Percentiles rank a stretch among this genome's conserved stretches.
Evolutionary conservation across 1,140 invertebrate species (phyloP).

Genomic region (Cotesia chilonis): DNA sequence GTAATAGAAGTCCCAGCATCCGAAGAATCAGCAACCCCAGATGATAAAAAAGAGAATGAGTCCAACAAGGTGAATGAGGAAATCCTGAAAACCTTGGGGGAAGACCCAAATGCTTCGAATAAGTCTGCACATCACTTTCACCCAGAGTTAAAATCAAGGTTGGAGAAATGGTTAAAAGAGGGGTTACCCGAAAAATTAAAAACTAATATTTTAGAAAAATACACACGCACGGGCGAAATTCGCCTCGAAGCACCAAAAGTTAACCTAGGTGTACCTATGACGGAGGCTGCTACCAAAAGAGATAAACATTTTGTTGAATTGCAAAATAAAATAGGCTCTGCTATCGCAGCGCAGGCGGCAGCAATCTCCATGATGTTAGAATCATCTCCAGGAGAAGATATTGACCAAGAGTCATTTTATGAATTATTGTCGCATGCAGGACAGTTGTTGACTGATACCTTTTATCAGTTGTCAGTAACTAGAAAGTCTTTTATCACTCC

Average conservation of each 20-base stretch:
- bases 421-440: constrained; percentile 29
- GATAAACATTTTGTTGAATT: constrained; percentile 38
- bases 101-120: constrained; percentile 5
- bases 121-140: constrained; percentile 1
- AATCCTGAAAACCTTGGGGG: constrained; percentile 7
- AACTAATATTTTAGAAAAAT: constrained; percentile 36
- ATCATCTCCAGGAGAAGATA: constrained; percentile 15
- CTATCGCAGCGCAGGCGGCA: constrained; percentile 33
- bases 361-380: constrained; percentile 17
- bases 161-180: constrained; percentile 38
- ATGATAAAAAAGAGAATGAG: constrained; percentile 6
- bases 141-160: constrained; percentile 16
- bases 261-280: constrained; percentile 37
- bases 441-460: constrained; percentile 28
- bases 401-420: constrained; percentile 22
- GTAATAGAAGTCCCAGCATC: too few relatives aligned
- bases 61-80: background rate
- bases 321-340: constrained; percentile 41
- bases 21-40: background rate
- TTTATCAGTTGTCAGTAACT: constrained; percentile 25
- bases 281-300: constrained; percentile 32
- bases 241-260: constrained; percentile 39
- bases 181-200: constrained; percentile 33
- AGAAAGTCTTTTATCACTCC: constrained; percentile 35
- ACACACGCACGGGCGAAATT: constrained; percentile 30